Evolutionary conservation across 1,140 invertebrate species (phyloP).

Genomic region (Brachionus rotundiformis): DNA sequence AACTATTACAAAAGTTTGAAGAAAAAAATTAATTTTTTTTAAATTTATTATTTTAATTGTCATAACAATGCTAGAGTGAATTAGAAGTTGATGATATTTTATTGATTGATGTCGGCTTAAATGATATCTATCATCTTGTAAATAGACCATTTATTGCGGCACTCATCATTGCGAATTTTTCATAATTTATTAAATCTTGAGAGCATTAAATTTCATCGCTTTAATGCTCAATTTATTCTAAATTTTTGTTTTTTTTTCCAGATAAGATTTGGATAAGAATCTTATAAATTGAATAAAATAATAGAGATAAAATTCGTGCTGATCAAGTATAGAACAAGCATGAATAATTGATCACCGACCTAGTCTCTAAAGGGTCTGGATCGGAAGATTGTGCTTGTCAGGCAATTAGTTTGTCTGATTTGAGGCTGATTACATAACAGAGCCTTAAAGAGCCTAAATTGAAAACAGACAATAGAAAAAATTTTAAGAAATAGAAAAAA

Average conservation of each 20-base stretch:
- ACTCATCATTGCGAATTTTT: not conserved
- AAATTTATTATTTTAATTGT: not conserved
- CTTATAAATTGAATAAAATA: not conserved
- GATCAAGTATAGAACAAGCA: not conserved
- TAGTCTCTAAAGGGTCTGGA: not conserved
- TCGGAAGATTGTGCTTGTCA: not conserved
- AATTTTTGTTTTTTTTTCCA: not conserved
- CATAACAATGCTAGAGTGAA: not conserved
- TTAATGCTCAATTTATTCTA: not conserved
- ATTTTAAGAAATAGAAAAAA: not conserved
- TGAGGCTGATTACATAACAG: not conserved
- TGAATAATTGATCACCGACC: not conserved
- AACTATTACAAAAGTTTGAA: not conserved
- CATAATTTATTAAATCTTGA: not conserved
- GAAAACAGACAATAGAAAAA: not conserved
- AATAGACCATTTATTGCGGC: constrained; percentile 12
- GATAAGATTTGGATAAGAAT: constrained; percentile 2
- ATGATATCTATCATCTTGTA: not conserved
- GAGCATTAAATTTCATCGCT: not conserved
- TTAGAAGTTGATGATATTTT: not conserved
- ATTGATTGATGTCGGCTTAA: not conserved
- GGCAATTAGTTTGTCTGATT: constrained; percentile 10
- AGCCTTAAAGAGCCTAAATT: not conserved
- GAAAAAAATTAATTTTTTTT: constrained; percentile 12
- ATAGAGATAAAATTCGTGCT: not conserved